These are phyloP conservation scores for Ptychodera flava DNA, from an alignment of 35 echinoderm and acorn worm genomes.

Conservation along the genomic window DNA sequence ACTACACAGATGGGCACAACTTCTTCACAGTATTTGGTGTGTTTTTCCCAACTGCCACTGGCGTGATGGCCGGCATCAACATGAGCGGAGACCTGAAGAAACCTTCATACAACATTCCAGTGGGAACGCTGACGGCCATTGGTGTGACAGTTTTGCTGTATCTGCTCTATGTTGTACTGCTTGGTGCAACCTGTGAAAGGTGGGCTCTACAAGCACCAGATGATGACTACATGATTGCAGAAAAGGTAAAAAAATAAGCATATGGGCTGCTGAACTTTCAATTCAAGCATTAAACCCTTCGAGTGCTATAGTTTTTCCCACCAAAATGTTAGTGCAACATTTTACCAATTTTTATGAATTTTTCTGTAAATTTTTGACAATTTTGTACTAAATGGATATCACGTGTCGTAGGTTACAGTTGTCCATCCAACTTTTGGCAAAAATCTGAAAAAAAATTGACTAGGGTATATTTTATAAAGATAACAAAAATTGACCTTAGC, in stretches of 20 bases:
- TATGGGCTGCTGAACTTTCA: too few relatives aligned
- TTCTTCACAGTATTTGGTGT: slow-evolving; percentile 97
- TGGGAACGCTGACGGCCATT: slow-evolving; percentile 76
- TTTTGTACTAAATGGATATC: too few relatives aligned
- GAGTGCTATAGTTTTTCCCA: too few relatives aligned
- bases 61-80: slow-evolving; percentile 96
- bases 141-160: slow-evolving; percentile 80
- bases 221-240: slow-evolving; percentile 92
- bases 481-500: too few relatives aligned
- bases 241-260: slow-evolving; percentile 73
- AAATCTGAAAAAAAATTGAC: too few relatives aligned
- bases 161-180: slow-evolving; percentile 69
- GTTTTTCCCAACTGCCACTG: slow-evolving; percentile 97
- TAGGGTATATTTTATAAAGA: too few relatives aligned
- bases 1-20: slow-evolving; percentile 47
- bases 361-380: too few relatives aligned
- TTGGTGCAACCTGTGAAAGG: slow-evolving; percentile 73
- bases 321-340: too few relatives aligned
- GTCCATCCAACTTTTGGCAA: too few relatives aligned
- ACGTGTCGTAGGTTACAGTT: too few relatives aligned
- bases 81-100: slow-evolving; percentile 91
- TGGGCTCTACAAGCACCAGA: slow-evolving; percentile 42
- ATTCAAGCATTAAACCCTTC: too few relatives aligned
- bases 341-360: too few relatives aligned
- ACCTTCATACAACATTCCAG: slow-evolving; percentile 74